phyloP scores from a whole-genome alignment of 1,140 invertebrate genomes.

The Parapsyche elsis region DNA sequence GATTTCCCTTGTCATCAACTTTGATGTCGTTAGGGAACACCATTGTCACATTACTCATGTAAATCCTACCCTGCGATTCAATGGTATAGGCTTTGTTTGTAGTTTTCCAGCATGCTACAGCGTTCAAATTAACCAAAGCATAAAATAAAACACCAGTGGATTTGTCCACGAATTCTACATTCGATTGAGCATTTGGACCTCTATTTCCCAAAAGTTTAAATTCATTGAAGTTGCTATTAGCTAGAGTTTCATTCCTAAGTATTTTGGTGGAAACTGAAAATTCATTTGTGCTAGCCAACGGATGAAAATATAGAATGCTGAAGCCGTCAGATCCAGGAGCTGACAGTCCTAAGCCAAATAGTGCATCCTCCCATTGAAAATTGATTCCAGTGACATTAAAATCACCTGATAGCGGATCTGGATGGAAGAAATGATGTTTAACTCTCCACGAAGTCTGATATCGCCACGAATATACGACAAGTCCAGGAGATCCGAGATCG shows the following conservation, averaged over 20 bases:
- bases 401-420: slow-evolving; percentile 75
- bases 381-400: slow-evolving; percentile 78
- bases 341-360: slow-evolving; percentile 77
- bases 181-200: slow-evolving; percentile 78
- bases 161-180: slow-evolving; percentile 77
- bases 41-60: slow-evolving; percentile 77
- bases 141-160: slow-evolving; percentile 80
- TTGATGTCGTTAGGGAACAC: slow-evolving; percentile 83
- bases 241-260: slow-evolving; percentile 70
- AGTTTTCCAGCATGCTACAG: slow-evolving; percentile 82
- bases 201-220: slow-evolving; percentile 77
- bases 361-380: slow-evolving; percentile 80
- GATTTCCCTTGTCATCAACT: slow-evolving; percentile 75
- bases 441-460: slow-evolving; percentile 75
- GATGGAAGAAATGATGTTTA: slow-evolving; percentile 77
- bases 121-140: slow-evolving; percentile 78
- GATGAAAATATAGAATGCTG: slow-evolving; percentile 81
- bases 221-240: slow-evolving; percentile 68
- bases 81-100: slow-evolving; percentile 72
- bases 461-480: slow-evolving; percentile 79
- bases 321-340: slow-evolving; percentile 72
- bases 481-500: slow-evolving; percentile 73
- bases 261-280: slow-evolving; percentile 77
- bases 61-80: slow-evolving; percentile 76
- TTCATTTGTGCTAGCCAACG: slow-evolving; percentile 78